Base-by-base conservation (phyloP, 1,140 invertebrate genomes). In the Periplaneta americana region DNA sequence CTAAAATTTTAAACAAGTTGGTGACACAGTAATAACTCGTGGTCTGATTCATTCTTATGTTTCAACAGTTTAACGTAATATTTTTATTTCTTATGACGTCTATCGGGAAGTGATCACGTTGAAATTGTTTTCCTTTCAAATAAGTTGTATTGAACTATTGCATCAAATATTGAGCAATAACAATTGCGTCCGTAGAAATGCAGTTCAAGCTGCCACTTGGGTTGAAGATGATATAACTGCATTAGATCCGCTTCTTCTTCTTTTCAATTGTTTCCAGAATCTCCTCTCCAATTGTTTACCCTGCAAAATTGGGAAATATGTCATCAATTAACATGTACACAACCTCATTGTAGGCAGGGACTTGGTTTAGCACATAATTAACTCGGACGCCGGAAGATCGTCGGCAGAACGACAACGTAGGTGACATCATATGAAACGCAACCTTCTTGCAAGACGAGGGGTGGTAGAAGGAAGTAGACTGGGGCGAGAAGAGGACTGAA, bases 211-310 rank as follows among this genome's bases (percentile, higher is more conserved):
- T 78, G 76, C 34, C 28, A 78, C 36, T 34, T 78, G 35, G 6
- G 76, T n/a, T 78, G 76, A 34, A 33, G 75, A 78, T 36, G 66
- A 74, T 34, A 80, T 36, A n/a, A 31, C 13, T 17, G 37, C 66
- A 28, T 74, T 48, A 35, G 77, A 34, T 10, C 66, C 80, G n/a
- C 75, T 74, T 78, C 81, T 81, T 84, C 90, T 85, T 87, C 89
- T 90, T 78, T 88, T 90, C 82, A 91, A 86, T 82, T 91, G 90
- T 83, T 89, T 91, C 90, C 90, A 91, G 82, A 91, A 88, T 82
- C 90, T 87, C 79, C 90, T 87, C 84, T 91, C 90, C 79, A 86
- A 85, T 82, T 89, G 90, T 85, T 90, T 90, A 82, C 90, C 90
- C 89, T 91, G 80, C 1, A 87, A 84, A 17, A 80, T 66, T 8